These are phyloP conservation scores for Onychomys arenicola DNA, from an alignment of 2,797 vertebrate species.

Conservation along the genomic window DNA sequence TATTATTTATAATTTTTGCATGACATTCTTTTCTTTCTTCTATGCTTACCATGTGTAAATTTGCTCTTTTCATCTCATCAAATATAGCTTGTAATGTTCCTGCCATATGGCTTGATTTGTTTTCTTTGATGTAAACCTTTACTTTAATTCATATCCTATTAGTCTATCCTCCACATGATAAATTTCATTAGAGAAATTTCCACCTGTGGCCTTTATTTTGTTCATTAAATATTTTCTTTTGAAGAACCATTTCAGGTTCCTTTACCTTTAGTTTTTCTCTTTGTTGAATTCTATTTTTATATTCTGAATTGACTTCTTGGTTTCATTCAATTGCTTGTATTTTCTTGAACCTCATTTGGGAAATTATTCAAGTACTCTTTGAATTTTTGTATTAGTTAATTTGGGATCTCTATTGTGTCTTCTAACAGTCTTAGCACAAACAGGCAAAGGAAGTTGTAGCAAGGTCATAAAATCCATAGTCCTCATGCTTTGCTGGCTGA, in stretches of 20 bases:
- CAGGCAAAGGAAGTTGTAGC: background rate
- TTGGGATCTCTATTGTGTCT: background rate
- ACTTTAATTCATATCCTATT: background rate
- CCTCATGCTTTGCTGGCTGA: background rate
- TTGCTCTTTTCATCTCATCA: background rate
- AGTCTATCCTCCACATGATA: background rate
- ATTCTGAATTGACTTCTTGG: background rate
- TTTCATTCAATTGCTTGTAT: background rate
- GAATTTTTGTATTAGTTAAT: background rate
- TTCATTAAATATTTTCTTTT: background rate
- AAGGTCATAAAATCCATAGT: background rate
- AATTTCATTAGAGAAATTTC: background rate
- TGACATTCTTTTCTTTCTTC: background rate
- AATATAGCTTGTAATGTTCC: background rate
- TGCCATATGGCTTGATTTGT: background rate
- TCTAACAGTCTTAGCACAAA: background rate
- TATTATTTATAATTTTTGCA: background rate
- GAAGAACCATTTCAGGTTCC: background rate
- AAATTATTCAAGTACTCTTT: background rate
- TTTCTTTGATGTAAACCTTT: background rate
- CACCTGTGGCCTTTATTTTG: background rate
- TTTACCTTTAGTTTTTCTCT: background rate
- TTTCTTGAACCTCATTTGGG: background rate
- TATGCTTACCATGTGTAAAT: background rate
- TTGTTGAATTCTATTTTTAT: background rate